Evolutionary conservation across 1,140 invertebrate species (phyloP), one percentile per base, ranked within the genome.

Genomic region (Penaeus japonicus): DNA sequence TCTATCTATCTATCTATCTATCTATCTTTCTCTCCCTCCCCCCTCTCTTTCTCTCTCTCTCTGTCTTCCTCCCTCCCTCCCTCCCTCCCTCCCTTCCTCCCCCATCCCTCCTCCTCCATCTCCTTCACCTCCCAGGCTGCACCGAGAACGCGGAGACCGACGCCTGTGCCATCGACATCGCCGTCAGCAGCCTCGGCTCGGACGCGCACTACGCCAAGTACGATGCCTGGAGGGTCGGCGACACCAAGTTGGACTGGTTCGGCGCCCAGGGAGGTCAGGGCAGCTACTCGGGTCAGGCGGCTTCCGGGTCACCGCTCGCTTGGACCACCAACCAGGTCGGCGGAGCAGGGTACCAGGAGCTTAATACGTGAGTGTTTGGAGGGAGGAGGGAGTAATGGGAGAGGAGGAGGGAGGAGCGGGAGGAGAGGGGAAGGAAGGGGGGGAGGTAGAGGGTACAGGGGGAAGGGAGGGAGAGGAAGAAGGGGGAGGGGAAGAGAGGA

Each of bases 191-290:
- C n/a, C 57, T 87, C 22, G 85, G 85, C 2, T 7, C 91, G 0
- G 91, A 91, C n/a, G 90, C 89, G 0, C 91, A 93, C 82, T 93
- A 91, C 89, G 91, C 89, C 12, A 91, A 91, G 62, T 93, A 92
- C 84, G 91, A 92, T 78, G 90, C 92, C 0, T 93, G 93, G 93
- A 90, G 90, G 62, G 90, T 85, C 32, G 92, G 92, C 0, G 93
- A 93, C 84, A 90, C 91, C 35, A 92, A 91, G 81, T 86, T 94
- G 59, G 93, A 94, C 90, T 94, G 93, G 92, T 92, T 92, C 81
- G 93, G 93, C 15, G 90, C 91, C 0, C 92, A 93, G 90, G 27
- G 84, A 0, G 92, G 92, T 4, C 93, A 93, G 90, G 93, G 93
- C 0, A 90, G 87, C 12, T 91, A 92, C 62, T 91, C 92, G 15